Evolutionary conservation across 2,797 vertebrate genomes (phyloP), one percentile per base, ranked within the genome.

Genomic region (Graptemys geographica): DNA sequence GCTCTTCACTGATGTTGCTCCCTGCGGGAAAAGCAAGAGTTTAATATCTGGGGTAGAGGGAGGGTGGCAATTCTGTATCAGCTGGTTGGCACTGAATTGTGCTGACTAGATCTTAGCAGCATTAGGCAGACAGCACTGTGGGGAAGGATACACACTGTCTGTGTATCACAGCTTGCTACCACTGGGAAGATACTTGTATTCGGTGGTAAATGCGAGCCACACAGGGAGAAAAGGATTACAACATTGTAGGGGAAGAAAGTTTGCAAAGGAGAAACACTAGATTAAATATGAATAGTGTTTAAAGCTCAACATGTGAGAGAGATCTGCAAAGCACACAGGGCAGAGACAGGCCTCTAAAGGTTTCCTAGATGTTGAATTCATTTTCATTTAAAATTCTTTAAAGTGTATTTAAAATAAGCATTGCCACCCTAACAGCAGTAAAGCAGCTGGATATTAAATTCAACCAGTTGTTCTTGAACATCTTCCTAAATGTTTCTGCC

Each of bases 391-490:
- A 97, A 98, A 95, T 97, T 88, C 57, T 97, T 94, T 95, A 93
- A 95, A 88, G 83, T 89, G 93, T 96, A 47, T 95, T 97, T 97
- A 87, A 96, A 90, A 96, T 87, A 96, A 95, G 81, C 85, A 90
- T 96, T 96, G 91, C 52, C 57, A 72, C 91, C 96, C 55, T 88
- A 94, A 94, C 89, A 93, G 87, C 92, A 92, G 90, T 95, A 96
- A 95, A 96, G 89, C 93, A 94, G 83, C 87, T 97, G 94, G 86
- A 95, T 96, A 97, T 96, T 97, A 96, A 96, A 96, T 97, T 96
- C 91, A 97, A 69, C 95, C 92, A 86, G 74, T 97, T 95, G 81
- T 53, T 94, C 96, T 96, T 95, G 74, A 92, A 88, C 84, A 86
- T 96, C 95, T 96, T 96, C 89, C 53, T 81, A 65, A 93, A 83